A percentile compares a stretch with the other conserved stretches of the same genome.
phyloP scores from a whole-genome alignment of 92 coral and sea anemone species.

The Phenganax subtilis region DNA sequence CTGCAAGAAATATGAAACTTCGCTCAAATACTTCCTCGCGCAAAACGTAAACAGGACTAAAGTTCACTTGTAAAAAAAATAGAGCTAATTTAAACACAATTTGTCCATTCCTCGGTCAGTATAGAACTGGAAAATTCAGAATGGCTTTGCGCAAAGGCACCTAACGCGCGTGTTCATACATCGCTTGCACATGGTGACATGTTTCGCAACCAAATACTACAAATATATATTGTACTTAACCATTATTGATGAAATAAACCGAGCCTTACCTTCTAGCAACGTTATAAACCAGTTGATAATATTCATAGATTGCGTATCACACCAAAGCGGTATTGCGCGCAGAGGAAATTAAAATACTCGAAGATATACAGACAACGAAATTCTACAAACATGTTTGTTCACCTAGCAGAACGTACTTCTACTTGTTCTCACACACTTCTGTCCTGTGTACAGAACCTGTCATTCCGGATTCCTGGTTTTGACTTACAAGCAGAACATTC shows the following conservation, averaged over 20 bases:
- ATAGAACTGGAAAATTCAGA: background rate
- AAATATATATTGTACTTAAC: background rate
- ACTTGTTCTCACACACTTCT: background rate
- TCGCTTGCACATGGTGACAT: background rate
- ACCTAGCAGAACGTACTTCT: too few relatives aligned
- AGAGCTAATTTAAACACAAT: too few relatives aligned
- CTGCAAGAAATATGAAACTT: too few relatives aligned
- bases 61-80: too few relatives aligned
- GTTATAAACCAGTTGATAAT: background rate
- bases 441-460: background rate
- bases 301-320: background rate
- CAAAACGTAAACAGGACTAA: too few relatives aligned
- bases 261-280: background rate
- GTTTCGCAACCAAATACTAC: background rate
- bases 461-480: background rate
- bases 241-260: background rate
- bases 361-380: background rate
- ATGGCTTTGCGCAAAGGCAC: too few relatives aligned
- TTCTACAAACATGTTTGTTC: background rate
- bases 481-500: background rate
- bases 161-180: too few relatives aligned
- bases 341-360: background rate
- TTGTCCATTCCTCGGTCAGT: background rate
- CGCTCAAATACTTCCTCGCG: too few relatives aligned
- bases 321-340: background rate